A percentile compares a stretch with the other conserved stretches of the same genome.
phyloP scores from a whole-genome alignment of 2,888 invertebrate species.

The Troides aeacus region DNA sequence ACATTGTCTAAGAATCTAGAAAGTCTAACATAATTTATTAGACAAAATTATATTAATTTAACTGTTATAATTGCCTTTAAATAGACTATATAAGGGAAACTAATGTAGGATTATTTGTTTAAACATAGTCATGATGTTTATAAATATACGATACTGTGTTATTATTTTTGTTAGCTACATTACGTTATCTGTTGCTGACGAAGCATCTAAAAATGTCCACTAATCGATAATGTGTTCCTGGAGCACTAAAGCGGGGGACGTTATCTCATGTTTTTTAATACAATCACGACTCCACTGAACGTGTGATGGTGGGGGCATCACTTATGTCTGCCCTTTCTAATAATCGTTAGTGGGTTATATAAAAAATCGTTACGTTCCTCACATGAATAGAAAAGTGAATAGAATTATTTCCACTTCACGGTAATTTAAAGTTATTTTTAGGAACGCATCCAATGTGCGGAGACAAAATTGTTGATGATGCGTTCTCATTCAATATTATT shows the following conservation, averaged over 20 bases:
- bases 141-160: too few relatives aligned
- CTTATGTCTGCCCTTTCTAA: slow-evolving; percentile 6
- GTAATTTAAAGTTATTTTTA: too few relatives aligned
- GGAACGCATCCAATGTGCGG: too few relatives aligned
- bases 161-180: slow-evolving; percentile 8
- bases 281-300: slow-evolving; percentile 29
- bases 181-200: slow-evolving; percentile 29
- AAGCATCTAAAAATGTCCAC: slow-evolving; percentile 30
- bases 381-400: neutral
- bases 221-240: slow-evolving; percentile 33
- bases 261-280: slow-evolving; percentile 36
- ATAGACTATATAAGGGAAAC: too few relatives aligned
- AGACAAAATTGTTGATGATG: too few relatives aligned
- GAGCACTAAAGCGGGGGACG: slow-evolving; percentile 32
- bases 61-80: too few relatives aligned
- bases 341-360: slow-evolving; percentile 8
- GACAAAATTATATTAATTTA: too few relatives aligned
- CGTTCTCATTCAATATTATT: too few relatives aligned
- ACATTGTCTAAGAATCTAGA: too few relatives aligned
- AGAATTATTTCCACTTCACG: neutral
- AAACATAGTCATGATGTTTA: too few relatives aligned
- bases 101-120: too few relatives aligned
- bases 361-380: slow-evolving; percentile 6
- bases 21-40: too few relatives aligned
- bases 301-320: slow-evolving; percentile 4